These are phyloP conservation scores for Drosophila pachea DNA, from an alignment of 1,140 invertebrate species.

Conservation along the genomic window DNA sequence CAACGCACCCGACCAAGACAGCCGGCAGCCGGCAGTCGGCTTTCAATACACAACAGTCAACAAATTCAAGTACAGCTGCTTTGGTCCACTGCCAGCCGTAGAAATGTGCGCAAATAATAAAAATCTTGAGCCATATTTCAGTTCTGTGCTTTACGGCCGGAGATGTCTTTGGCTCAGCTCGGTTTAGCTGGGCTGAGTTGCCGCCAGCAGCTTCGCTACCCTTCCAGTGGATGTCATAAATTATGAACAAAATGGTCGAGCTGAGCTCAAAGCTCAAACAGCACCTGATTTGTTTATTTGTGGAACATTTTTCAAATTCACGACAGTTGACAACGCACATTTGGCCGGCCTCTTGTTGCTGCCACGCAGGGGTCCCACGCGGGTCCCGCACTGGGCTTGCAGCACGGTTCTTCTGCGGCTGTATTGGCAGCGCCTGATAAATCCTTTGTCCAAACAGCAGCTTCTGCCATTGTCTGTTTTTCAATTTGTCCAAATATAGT, in stretches of 20 bases:
- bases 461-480: constrained; percentile 16
- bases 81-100: constrained; percentile 39
- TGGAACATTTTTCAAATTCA: constrained; percentile 56
- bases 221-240: constrained; percentile 51
- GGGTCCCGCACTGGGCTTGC: too few species aligned
- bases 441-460: constrained; percentile 7
- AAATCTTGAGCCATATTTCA: constrained; percentile 72
- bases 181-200: neutral
- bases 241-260: constrained; percentile 49
- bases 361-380: constrained; percentile 34
- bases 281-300: constrained; percentile 73
- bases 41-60: constrained; percentile 44
- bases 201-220: constrained; percentile 13
- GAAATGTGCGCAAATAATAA: constrained; percentile 56
- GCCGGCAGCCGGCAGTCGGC: constrained; percentile 10
- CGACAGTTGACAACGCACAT: constrained; percentile 43
- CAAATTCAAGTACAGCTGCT: constrained; percentile 32
- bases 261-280: constrained; percentile 10
- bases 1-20: too few species aligned
- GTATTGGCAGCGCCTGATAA: constrained; percentile 23
- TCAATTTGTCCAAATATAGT: constrained; percentile 4
- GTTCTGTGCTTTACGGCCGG: constrained; percentile 38
- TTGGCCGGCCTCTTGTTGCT: constrained; percentile 11
- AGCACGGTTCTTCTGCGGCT: constrained; percentile 19
- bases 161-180: constrained; percentile 11